These are phyloP conservation scores for Kradibia gibbosae DNA, from an alignment of 1,140 invertebrate species.

Conservation along the genomic window DNA sequence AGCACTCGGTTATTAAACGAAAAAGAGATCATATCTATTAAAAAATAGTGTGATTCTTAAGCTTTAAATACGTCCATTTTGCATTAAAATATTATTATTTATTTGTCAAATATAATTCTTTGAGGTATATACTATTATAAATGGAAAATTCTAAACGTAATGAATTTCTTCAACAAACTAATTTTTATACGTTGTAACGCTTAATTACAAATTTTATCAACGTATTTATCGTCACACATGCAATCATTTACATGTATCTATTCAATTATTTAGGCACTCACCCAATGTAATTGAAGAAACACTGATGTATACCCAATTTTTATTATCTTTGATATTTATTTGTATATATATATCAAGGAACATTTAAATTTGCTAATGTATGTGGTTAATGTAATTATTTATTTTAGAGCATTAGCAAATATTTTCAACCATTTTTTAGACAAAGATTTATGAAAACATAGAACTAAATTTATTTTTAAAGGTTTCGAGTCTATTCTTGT, in stretches of 20 bases:
- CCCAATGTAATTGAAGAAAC: constrained; percentile 7
- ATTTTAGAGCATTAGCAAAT: not conserved
- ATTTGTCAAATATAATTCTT: too few species aligned
- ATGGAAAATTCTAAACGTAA: too few species aligned
- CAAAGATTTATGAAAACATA: not conserved
- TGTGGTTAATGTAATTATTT: not conserved
- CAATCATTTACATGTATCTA: not conserved
- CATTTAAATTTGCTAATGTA: not conserved
- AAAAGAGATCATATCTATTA: not conserved
- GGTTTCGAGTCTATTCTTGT: not conserved
- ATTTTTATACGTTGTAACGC: not conserved
- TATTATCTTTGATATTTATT: constrained; percentile 8
- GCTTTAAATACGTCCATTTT: not conserved
- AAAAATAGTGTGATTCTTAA: not conserved
- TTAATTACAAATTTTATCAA: constrained; percentile 3
- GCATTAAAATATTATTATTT: not conserved
- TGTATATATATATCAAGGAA: constrained; percentile 25
- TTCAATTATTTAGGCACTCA: not conserved
- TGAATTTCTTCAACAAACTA: not conserved
- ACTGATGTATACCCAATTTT: not conserved
- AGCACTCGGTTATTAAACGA: not conserved
- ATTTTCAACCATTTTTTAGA: not conserved
- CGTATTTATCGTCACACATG: constrained; percentile 8
- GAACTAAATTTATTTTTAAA: constrained; percentile 8
- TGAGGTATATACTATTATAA: too few species aligned